Evolutionary conservation across 2,888 invertebrate genomes (phyloP).

Genomic region (Podabrus alpinus): DNA sequence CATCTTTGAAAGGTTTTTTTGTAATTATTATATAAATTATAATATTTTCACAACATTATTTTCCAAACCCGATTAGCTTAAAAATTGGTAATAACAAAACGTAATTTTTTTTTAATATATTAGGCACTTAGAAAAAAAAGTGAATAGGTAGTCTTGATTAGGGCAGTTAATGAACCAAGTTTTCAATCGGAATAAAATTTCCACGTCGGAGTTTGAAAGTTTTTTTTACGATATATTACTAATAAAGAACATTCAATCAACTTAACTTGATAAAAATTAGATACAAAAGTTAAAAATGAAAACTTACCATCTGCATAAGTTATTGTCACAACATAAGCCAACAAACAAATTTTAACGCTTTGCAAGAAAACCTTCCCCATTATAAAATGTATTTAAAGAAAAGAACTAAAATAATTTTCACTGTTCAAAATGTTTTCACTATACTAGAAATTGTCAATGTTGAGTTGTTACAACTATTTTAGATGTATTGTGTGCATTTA

Average conservation of each 20-base stretch:
- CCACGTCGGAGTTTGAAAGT: neutral
- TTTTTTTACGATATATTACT: neutral
- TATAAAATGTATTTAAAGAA: neutral
- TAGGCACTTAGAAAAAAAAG: too few species aligned
- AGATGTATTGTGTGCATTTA: slow-evolving; percentile 5
- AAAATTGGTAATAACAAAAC: neutral
- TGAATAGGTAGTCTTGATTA: neutral
- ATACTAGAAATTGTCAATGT: neutral
- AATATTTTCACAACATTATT: neutral
- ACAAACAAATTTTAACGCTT: neutral
- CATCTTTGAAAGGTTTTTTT: too few species aligned
- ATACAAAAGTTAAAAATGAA: neutral
- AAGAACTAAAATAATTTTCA: neutral
- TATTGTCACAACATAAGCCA: neutral
- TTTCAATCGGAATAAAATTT: neutral
- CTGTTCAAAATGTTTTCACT: neutral
- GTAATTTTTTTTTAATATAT: too few species aligned
- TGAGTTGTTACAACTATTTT: neutral
- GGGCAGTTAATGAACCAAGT: neutral
- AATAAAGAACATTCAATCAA: neutral
- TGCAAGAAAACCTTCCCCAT: neutral
- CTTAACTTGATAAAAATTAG: neutral
- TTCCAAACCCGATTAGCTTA: neutral
- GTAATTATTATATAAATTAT: too few species aligned
- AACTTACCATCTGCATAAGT: neutral